A percentile compares a stretch with the other conserved stretches of the same genome.
phyloP scores from a whole-genome alignment of 1,140 invertebrate genomes.

The Drosophila punjabiensis region DNA sequence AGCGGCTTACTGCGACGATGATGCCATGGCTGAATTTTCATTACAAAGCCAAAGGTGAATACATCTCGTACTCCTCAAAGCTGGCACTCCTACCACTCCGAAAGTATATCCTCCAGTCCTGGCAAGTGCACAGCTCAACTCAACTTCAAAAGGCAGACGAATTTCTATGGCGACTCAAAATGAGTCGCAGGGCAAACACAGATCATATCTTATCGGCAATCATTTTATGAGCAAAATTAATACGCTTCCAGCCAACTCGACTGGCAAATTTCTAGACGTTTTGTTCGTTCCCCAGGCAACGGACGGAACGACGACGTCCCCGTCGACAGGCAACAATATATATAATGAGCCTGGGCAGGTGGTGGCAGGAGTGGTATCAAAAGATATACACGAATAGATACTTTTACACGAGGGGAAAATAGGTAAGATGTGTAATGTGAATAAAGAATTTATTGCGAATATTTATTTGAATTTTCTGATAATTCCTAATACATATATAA shows the following conservation, averaged over 20 bases:
- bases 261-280: slow-evolving; percentile 65
- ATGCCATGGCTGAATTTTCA: slow-evolving; percentile 65
- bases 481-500: neutral
- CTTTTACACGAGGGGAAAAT: slow-evolving; percentile 16
- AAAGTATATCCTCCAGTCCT: slow-evolving; percentile 11
- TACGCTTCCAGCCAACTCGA: slow-evolving; percentile 59
- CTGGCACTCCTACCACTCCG: neutral
- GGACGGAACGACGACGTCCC: slow-evolving; percentile 14
- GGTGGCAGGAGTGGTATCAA: slow-evolving; percentile 63
- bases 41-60: slow-evolving; percentile 77
- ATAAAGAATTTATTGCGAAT: neutral
- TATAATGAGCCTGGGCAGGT: slow-evolving; percentile 77
- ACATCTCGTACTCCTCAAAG: slow-evolving; percentile 3
- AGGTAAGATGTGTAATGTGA: too few species aligned
- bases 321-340: slow-evolving; percentile 51
- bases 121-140: slow-evolving; percentile 45
- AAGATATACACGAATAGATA: slow-evolving; percentile 50
- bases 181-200: slow-evolving; percentile 63
- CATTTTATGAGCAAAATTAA: slow-evolving; percentile 77
- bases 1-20: slow-evolving; percentile 61
- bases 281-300: slow-evolving; percentile 58
- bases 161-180: slow-evolving; percentile 27
- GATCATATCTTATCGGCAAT: slow-evolving; percentile 83
- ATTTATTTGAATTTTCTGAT: neutral
- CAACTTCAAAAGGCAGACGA: slow-evolving; percentile 54